Base-by-base conservation (phyloP, 2,113 vertebrate species). In the Lagenorhynchus albirostris region DNA sequence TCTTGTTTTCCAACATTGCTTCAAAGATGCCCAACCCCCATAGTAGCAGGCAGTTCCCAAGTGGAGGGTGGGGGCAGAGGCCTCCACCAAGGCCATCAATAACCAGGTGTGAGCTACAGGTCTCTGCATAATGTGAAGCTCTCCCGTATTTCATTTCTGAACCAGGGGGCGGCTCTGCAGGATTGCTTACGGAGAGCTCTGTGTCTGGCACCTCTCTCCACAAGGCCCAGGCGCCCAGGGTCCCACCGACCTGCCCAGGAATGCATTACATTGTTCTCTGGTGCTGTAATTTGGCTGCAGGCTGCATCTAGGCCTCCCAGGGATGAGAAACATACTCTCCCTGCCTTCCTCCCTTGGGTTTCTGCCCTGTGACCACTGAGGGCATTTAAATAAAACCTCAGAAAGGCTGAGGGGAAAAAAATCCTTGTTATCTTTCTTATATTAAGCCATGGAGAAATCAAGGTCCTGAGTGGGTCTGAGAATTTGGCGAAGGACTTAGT, bases 181-280 rank as follows among this genome's bases (percentile, higher is more conserved):
- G 95, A 91, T 99, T 99, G 98, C 99, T 99, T 98, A 98, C 95
- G 98, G 99, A 99, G 98, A 98, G 41, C 98, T 99, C 98, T 98
- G 99, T 99, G 99, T 99, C 99, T 99, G 99, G 99, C 98, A 99
- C 99, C 98, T 99, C 98, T 99, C 98, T 99, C 97, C 98, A 97
- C 98, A 98, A 98, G 98, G 97, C 98, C 98, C 98, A 98, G 98
- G 98, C 98, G 98, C 98, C 98, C 98, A 98, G 98, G 99, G 99
- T 99, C 98, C 98, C 98, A 98, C 98, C 98, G 98, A 98, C 98
- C 98, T 98, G 98, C 98, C 74, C 98, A 99, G 98, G 99, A 99
- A 99, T 99, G 98, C 98, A 98, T 97, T 96, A 92, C 98, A 99
- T 99, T 99, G 98, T 99, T 99, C 98, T 98, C 98, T 97, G 96